phyloP scores from a whole-genome alignment of 2,113 vertebrate species.

The Antennarius striatus region DNA sequence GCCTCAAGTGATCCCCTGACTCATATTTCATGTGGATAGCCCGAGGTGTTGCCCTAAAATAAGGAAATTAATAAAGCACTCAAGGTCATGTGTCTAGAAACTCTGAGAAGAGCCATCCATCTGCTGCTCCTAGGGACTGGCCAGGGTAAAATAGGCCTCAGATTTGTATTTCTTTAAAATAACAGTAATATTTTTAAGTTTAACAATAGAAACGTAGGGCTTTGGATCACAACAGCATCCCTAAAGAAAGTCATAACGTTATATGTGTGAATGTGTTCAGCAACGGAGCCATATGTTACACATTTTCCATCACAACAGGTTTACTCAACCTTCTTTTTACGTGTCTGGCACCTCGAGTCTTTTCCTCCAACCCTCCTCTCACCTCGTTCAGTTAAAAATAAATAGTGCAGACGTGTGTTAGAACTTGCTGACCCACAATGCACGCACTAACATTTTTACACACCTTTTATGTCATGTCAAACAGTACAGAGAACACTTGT shows the following conservation, averaged over 20 bases:
- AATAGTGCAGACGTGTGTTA: constrained; percentile 9
- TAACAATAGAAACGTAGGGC: not conserved
- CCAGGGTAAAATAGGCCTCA: constrained; percentile 47
- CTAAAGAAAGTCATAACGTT: not conserved
- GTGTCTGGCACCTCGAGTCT: constrained; percentile 7
- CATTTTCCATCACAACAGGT: not conserved
- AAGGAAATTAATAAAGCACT: constrained; percentile 65
- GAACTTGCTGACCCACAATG: not conserved
- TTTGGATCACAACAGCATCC: constrained; percentile 15
- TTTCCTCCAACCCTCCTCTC: constrained; percentile 13
- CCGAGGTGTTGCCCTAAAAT: constrained; percentile 66
- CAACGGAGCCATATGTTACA: not conserved
- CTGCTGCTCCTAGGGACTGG: constrained; percentile 35
- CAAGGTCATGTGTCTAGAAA: constrained; percentile 70
- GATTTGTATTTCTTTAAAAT: constrained; percentile 56
- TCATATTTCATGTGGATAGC: constrained; percentile 61
- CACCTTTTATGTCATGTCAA: constrained; percentile 40
- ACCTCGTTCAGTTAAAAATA: constrained; percentile 22
- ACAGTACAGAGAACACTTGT: constrained; percentile 44
- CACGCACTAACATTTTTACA: not conserved
- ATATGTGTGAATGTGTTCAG: not conserved
- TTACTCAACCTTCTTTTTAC: constrained; percentile 1
- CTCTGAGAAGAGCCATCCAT: constrained; percentile 44
- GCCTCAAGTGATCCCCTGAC: constrained; percentile 65
- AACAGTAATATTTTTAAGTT: constrained; percentile 42